Base-by-base conservation (phyloP, 2,888 invertebrate genomes). In the Microplitis deprimator region DNA sequence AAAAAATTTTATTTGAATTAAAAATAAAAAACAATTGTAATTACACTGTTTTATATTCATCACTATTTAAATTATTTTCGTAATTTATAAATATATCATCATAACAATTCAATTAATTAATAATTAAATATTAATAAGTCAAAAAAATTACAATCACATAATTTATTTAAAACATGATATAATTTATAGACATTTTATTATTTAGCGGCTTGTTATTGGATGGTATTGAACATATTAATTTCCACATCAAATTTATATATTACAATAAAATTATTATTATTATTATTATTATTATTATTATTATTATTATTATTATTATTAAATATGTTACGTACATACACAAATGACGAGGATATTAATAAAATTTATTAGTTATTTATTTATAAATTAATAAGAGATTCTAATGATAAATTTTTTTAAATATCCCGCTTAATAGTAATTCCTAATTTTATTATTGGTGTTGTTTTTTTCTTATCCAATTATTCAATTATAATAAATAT, bases 391-490 rank as follows among this genome's bases (percentile, higher is more conserved):
- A 13, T 13, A 50, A 1, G 13, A 50, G 50, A 50, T 29, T 29
- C 29, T 29, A 29, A 29, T 29, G 29, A 29, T 29, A 29, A 29
- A 29, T 29, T 29, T 29, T 29, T 29, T 29, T 29, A 29, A 29
- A 29, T 13, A 50, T 50, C 50, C 8, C 50, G 50, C 50, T 50
- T 50, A 50, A 13, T 50, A 13, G 29, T 50, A 50, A 13, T 50
- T 50, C 13, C 50, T 50, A 50, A 8, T 50, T 50, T 29, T 29
- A 29, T 29, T 29, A 20, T 29, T 29, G 29, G 10, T 41, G 50
- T 64, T 64, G 17, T 60, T 29, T 70, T n/a, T 69, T 62, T 70
- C n/a, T 59, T 59, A 29, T 60, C 20, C 29, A 61, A 40, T 8
- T 62, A 72, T 40, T 6, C 62, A 62, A 13, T 29, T 29, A 29